Conservation (phyloP, 1,140 invertebrate genomes). For the Ladona fulva region DNA sequence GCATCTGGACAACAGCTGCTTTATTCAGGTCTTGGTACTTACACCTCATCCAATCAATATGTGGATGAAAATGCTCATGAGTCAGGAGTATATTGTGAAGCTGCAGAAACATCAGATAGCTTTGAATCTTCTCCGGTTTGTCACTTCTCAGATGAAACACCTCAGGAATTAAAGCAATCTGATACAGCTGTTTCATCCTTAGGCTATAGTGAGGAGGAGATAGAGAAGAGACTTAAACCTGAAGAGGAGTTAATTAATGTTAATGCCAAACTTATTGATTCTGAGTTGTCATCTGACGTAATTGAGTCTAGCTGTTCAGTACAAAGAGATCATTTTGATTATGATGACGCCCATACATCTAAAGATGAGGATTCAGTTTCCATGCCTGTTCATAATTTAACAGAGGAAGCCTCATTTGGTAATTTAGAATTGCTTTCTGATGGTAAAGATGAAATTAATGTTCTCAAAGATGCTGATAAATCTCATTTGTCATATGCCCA, state of each 20-base stretch:
- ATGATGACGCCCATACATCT: background rate
- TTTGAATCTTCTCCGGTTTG: background rate
- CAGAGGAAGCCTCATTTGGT: background rate
- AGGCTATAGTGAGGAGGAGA: background rate
- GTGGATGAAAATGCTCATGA: slow-evolving; percentile 13
- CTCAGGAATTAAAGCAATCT: background rate
- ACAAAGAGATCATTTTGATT: background rate
- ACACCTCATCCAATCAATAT: slow-evolving; percentile 24
- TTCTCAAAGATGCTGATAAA: slow-evolving; percentile 24
- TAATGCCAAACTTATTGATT: background rate
- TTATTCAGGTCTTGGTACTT: slow-evolving; percentile 35
- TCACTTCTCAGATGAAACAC: background rate
- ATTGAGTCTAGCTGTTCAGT: background rate
- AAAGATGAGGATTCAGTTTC: background rate
- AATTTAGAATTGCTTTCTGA: slow-evolving; percentile 9
- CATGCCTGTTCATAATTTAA: background rate
- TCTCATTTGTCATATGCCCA: slow-evolving; percentile 57
- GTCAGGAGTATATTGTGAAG: slow-evolving; percentile 15
- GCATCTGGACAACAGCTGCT: slow-evolving; percentile 38
- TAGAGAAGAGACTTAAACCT: background rate
- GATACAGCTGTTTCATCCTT: background rate
- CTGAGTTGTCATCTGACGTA: background rate
- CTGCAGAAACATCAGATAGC: background rate
- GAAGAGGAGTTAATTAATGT: background rate
- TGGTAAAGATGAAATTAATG: slow-evolving; percentile 18